Evolutionary conservation across 1,140 invertebrate species (phyloP), one percentile per base, ranked within the genome.

Genomic region (Contarinia nasturtii): DNA sequence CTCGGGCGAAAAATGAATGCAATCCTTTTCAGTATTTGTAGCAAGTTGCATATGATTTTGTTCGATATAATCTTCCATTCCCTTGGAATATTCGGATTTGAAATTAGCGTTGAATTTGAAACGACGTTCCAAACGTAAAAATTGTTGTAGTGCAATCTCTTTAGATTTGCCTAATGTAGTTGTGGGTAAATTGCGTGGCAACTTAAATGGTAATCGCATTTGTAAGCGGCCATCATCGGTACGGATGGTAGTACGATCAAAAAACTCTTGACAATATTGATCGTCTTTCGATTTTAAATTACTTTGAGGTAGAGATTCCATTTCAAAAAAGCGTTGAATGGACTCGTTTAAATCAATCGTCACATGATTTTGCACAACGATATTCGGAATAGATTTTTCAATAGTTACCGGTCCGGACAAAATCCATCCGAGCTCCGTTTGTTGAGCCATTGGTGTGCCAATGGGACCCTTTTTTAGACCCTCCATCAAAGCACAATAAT

Each of bases 1-100:
- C 36, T 38, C 18, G 17, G 50, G 48, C 11, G 27, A 27, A 10
- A 5, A 27, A 10, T 10, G 27, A 10, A 27, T 27, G 27, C 27
- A 27, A 27, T 27, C 27, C 4, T 27, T 27, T 27, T 27, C 27
- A 27, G 27, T 27, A 27, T 27, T 27, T 10, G 27, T 27, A 27
- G 58, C 45, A n/a, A 45, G 44, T 34, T 52, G 48, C 58, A 60
- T 59, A 44, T 63, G 59, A 5, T 51, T 48, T 12, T 56, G 45
- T 11, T 49, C 15, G 21, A 53, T 33, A 43, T 61, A 64, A 42
- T 57, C 56, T n/a, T 48, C n/a, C 45, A 64, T 51, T 44, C 59
- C 57, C 3, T 53, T 34, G 1, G 45, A 12, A 37, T 60, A 49
- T 48, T 38, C 36, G 3, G 2, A 5, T 49, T n/a, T 8, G 3